These are phyloP conservation scores for Dromococcyx pavoninus DNA, from an alignment of 2,797 vertebrate species.

Conservation along the genomic window DNA sequence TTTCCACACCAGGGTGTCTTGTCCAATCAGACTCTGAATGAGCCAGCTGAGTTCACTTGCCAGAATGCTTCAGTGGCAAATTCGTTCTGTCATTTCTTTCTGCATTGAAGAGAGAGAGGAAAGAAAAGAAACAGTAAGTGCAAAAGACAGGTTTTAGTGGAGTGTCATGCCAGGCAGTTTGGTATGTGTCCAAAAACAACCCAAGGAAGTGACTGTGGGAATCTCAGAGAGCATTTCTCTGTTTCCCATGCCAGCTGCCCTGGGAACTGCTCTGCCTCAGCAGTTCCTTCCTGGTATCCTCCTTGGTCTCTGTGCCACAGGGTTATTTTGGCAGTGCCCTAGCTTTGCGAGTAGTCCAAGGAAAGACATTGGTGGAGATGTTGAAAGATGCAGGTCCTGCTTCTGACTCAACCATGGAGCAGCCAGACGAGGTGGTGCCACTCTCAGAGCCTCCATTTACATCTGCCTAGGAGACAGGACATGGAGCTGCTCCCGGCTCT, in stretches of 20 bases:
- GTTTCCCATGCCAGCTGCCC: not conserved
- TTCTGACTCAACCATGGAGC: not conserved
- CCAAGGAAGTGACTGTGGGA: not conserved
- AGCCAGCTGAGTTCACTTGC: not conserved
- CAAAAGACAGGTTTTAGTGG: not conserved
- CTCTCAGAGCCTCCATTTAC: not conserved
- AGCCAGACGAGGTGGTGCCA: not conserved
- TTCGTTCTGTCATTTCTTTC: conserved; percentile 96
- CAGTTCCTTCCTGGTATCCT: conserved; percentile 15
- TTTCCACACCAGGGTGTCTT: not conserved
- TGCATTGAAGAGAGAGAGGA: conserved; percentile 73
- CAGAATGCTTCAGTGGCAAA: conserved; percentile 82
- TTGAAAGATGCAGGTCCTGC: not conserved
- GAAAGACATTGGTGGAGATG: not conserved
- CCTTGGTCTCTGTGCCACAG: not conserved
- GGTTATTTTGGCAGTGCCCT: not conserved
- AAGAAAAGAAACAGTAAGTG: conserved; percentile 4
- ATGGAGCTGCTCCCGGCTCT: not conserved
- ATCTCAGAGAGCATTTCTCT: not conserved
- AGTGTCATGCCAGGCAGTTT: not conserved
- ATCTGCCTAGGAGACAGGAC: not conserved
- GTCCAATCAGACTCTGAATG: accelerated
- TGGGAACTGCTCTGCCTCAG: conserved; percentile 27
- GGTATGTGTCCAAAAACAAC: conserved; percentile 2
- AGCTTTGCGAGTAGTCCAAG: not conserved